Conservation (phyloP, 2,113 vertebrate genomes). For the Prinia subflava region DNA sequence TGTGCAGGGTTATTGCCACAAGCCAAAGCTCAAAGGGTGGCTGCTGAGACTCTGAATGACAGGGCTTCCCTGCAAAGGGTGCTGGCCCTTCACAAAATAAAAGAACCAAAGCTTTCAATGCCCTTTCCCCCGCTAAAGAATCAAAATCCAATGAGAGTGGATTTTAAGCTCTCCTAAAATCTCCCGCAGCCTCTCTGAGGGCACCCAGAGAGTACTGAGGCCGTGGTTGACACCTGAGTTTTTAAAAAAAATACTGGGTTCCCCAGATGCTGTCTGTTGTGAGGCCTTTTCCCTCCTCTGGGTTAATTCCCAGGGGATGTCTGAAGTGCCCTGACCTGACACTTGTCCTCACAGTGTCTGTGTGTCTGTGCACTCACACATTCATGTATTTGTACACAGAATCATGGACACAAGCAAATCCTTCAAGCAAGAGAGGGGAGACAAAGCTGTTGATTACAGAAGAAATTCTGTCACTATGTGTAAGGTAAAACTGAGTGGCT, state of each 20-base stretch:
- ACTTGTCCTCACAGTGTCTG: neutral
- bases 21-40: neutral
- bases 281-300: neutral
- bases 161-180: neutral
- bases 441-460: neutral
- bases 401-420: neutral
- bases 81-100: neutral
- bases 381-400: neutral
- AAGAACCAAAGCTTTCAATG: neutral
- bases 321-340: neutral
- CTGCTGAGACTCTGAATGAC: neutral
- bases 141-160: neutral
- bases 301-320: neutral
- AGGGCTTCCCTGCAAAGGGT: neutral
- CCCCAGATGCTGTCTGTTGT: fast-evolving
- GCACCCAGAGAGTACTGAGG: neutral
- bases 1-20: neutral
- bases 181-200: neutral
- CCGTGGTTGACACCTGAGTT: neutral
- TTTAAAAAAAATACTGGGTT: neutral
- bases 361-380: neutral
- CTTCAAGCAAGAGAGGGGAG: neutral
- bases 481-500: neutral
- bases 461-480: neutral
- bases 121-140: neutral